Evolutionary conservation across 2,113 vertebrate species (phyloP), one percentile per base, ranked within the genome.

Genomic region (Corvus moneduloides): DNA sequence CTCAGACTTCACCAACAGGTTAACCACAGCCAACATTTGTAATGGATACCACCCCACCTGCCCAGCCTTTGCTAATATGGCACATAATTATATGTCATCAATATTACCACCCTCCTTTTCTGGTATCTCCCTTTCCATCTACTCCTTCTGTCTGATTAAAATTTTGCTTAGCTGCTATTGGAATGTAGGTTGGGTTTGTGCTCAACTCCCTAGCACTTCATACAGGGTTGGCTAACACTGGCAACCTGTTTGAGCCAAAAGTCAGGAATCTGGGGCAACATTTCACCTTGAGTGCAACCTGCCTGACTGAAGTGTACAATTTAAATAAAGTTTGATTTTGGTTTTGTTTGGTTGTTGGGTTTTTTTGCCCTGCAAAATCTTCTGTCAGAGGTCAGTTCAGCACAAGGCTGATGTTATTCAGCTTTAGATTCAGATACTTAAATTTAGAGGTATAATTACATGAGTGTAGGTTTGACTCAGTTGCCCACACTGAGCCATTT

Each of bases 21-120:
- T 90, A 67, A 96, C 95, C 89, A 91, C 33, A 90, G 89, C 72
- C 87, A 96, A 61, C 43, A 75, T 86, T 67, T 96, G 90, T 95
- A 93, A 96, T 94, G 92, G 92, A 96, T 93, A 95, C 93, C 8
- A 76, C 94, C 87, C 75, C 87, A 91, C 93, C 94, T 95, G 75
- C 85, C 72, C 79, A 95, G 56, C 90, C 92, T 94, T 93, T 48
- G 59, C 93, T 95, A 96, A 72, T 83, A 61, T 74, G 90, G 48
- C 84, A 91, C 44, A 74, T 95, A 97, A 96, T 96, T 97, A 93
- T 81, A 96, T 77, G 32, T 30, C 88, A 94, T 85, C 72, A 62
- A 62, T 96, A 91, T 93, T 90, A 88, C 75, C 67, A 86, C 43
- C 93, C 92, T 96, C 43, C 48, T 94, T 74, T 90, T 30, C 72